Base-by-base conservation (phyloP, 2,113 vertebrate genomes). In the Elephas maximus region DNA sequence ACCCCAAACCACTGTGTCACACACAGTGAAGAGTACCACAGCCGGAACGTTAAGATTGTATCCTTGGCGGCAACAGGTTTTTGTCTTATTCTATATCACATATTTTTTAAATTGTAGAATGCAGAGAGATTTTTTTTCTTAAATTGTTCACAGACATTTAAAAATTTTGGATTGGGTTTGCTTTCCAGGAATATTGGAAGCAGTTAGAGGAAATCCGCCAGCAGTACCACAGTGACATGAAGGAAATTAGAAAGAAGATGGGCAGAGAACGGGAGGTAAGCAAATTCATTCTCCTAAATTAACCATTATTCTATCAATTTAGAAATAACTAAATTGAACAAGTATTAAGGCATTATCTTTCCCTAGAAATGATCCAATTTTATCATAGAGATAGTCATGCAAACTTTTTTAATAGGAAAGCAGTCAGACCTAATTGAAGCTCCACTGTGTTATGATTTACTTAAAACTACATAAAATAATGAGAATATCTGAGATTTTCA, bases 131-230 rank as follows among this genome's bases (percentile, higher is more conserved):
- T 51, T 37, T 57, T 92, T 74, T 92, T 78, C 44, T 79, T 65
- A 71, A 26, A 8, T 44, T 73, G 37, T 95, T 74, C 4, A 2
- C 33, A 51, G 4, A 2, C 69, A 10, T 79, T 93, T 67, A 80
- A 63, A 81, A 17, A 18, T 81, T 94, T n/a, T 8, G 78, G 10
- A 26, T 17, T 88, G 94, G 45, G 88, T 57, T 93, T 98, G 14
- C 93, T 95, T 97, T 82, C 92, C 76, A 99, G 99, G 99, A 99
- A 78, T 99, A 99, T 90, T 98, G 99, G 94, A 98, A 98, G 92
- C 99, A 99, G 95, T 92, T 99, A 90, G 98, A 99, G 87, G 96
- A 98, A 96, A 99, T 99, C 97, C 98, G 99, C 51, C 98, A 99
- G 74, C 99, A 99, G 95, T 99, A 99, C 98, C 99, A 99, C 21